These are phyloP conservation scores for Pristionchus mayeri DNA, from an alignment of 2,888 invertebrate genomes.

Conservation along the genomic window DNA sequence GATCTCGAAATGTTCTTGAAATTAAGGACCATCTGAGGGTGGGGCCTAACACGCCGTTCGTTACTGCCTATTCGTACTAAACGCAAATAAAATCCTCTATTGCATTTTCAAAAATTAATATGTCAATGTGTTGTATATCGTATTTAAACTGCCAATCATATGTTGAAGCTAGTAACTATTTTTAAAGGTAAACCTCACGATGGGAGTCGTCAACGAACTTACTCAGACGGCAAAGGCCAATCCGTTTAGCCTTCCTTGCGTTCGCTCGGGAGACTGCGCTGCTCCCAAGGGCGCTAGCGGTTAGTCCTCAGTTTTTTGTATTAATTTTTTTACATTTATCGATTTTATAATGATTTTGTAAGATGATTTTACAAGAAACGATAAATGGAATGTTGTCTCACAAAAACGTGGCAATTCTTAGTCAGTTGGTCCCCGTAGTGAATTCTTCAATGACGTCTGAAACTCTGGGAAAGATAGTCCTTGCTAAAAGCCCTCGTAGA, in stretches of 20 bases:
- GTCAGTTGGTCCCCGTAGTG: not conserved
- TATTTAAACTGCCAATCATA: too few relatives aligned
- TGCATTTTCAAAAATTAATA: not conserved
- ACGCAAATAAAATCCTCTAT: too few relatives aligned
- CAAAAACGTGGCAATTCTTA: not conserved
- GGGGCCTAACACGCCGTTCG: too few relatives aligned
- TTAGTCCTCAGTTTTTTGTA: not conserved
- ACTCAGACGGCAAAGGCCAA: constrained; percentile 66
- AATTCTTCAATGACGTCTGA: constrained; percentile 66
- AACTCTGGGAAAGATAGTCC: constrained; percentile 61
- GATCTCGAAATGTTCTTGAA: too few relatives aligned
- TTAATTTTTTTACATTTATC: not conserved
- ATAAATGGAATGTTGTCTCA: not conserved
- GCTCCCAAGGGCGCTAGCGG: constrained; percentile 28
- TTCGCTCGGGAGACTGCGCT: constrained; percentile 65
- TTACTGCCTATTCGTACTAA: too few relatives aligned
- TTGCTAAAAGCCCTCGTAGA: constrained; percentile 56
- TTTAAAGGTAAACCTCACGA: constrained; percentile 51
- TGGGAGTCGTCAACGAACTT: constrained; percentile 72
- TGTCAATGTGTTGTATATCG: not conserved
- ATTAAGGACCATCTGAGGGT: too few relatives aligned
- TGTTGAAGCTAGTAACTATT: too few relatives aligned
- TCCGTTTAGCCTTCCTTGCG: constrained; percentile 69
- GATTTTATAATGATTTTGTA: not conserved
- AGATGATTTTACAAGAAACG: not conserved